Evolutionary conservation across 2,113 vertebrate genomes (phyloP), one percentile per base, ranked within the genome.

Genomic region (Caranx melampygus): DNA sequence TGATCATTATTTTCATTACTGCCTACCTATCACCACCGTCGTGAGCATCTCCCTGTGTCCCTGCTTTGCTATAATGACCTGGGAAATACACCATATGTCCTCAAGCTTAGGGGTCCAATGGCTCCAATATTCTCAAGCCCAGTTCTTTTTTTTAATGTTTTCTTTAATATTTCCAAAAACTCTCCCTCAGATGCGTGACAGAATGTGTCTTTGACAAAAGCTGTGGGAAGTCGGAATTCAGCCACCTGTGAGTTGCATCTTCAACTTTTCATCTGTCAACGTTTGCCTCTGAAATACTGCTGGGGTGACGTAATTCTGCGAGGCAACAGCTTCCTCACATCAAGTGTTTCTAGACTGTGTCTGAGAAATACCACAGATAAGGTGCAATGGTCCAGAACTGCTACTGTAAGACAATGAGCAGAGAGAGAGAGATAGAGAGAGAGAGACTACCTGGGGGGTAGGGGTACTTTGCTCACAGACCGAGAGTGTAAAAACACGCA

Each of bases 221-320:
- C 3, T 42, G 15, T 8, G 33, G 51, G 21, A 75, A 60, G 42
- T 57, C 42, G 26, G 26, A 26, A 26, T 26, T 26, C 35, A 26
- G 0, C 16, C 72, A 79, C 66, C 45, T 82, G 40, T 44, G 16
- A 6, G 45, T 61, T 26, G 57, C 74, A 61, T 78, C 18, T 71
- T 80, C 33, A 72, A 75, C 69, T 79, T 87, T 82, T 75, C 78
- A 72, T 86, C 78, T 66, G 52, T 65, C 75, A 42, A 62, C 57
- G 14, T 40, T 47, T 40, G 54, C 18, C 55, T 80, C 64, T 82
- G 47, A 66, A 52, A 69, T 12, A 34, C 18, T 0, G 5, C 35
- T 40, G 6, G 61, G 61, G 55, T 83, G 82, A 72, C 79, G 76
- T 81, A 35, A 73, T 65, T 70, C 59, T 74, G 44, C 21, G 64